phyloP scores from a whole-genome alignment of 1,140 invertebrate genomes.

The Mycetomoellerius zeteki region DNA sequence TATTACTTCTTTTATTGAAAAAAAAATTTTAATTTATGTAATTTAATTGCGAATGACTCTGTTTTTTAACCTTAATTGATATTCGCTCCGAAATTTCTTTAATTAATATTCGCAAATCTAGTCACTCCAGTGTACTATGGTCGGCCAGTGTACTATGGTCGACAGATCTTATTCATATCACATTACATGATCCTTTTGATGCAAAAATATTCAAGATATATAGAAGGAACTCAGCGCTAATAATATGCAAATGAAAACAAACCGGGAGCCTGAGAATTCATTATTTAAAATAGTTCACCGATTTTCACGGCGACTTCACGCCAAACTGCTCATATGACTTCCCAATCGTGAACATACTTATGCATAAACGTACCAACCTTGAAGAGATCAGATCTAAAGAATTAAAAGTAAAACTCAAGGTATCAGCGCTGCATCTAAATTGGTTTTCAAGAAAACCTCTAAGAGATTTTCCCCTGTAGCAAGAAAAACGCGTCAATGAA shows the following conservation, averaged over 20 bases:
- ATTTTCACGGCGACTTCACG: neutral
- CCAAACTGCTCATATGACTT: neutral
- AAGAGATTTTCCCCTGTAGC: neutral
- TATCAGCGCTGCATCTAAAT: slow-evolving; percentile 1
- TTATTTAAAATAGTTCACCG: neutral
- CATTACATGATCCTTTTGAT: neutral
- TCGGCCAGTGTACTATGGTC: too few species aligned
- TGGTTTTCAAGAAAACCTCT: neutral
- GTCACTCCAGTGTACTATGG: too few species aligned
- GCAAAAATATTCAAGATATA: neutral
- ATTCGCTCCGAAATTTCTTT: too few species aligned
- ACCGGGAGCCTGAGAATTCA: neutral
- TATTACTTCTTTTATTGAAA: neutral
- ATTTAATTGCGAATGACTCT: neutral
- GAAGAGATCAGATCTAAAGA: neutral
- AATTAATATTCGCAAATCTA: too few species aligned
- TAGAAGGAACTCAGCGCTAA: neutral
- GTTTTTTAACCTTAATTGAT: neutral
- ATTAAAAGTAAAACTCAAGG: slow-evolving; percentile 27
- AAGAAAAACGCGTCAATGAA: slow-evolving; percentile 27
- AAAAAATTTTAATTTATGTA: neutral
- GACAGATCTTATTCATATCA: neutral
- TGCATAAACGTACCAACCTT: neutral
- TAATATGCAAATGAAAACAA: slow-evolving; percentile 23
- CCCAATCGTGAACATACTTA: neutral